A percentile compares a stretch with the other conserved stretches of the same genome.
phyloP scores from a whole-genome alignment of 2,888 invertebrate genomes.

The Mythimna impura region DNA sequence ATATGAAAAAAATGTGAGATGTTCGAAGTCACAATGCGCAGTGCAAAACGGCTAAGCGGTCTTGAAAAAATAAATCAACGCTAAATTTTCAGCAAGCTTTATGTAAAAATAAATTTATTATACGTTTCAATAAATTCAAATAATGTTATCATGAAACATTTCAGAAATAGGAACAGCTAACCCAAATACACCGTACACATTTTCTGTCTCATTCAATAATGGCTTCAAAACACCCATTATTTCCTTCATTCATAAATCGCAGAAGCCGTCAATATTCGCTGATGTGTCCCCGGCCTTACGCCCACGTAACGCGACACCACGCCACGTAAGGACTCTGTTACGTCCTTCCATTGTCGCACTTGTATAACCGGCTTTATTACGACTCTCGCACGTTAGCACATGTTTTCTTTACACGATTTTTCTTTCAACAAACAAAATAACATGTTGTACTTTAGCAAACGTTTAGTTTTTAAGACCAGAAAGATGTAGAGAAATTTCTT shows the following conservation, averaged over 20 bases:
- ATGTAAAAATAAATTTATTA: slow-evolving; percentile 3
- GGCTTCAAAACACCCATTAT: slow-evolving; percentile 25
- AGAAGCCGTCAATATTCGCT: slow-evolving; percentile 21
- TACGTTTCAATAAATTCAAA: slow-evolving; percentile 31
- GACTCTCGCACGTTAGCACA: slow-evolving; percentile 49
- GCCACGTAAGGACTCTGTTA: slow-evolving; percentile 62
- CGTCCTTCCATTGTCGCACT: slow-evolving; percentile 69
- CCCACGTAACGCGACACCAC: slow-evolving; percentile 64
- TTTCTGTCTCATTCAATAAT: slow-evolving; percentile 46
- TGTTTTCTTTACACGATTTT: slow-evolving; percentile 39
- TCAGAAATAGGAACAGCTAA: slow-evolving; percentile 19
- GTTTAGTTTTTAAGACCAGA: slow-evolving; percentile 11
- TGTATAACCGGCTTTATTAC: slow-evolving; percentile 73
- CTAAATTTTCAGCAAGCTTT: neutral
- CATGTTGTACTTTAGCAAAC: slow-evolving; percentile 7
- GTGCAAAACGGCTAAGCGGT: slow-evolving; percentile 29
- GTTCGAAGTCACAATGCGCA: neutral
- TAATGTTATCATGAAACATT: slow-evolving; percentile 30
- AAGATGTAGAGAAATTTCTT: slow-evolving; percentile 16
- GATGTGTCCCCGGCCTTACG: slow-evolving; percentile 49
- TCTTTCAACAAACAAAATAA: slow-evolving; percentile 33
- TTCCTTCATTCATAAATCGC: slow-evolving; percentile 30
- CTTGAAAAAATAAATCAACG: neutral
- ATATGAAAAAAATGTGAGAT: neutral
- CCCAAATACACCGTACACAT: slow-evolving; percentile 30